phyloP scores from a whole-genome alignment of 2,888 invertebrate species.

The Zootermopsis nevadensis region DNA sequence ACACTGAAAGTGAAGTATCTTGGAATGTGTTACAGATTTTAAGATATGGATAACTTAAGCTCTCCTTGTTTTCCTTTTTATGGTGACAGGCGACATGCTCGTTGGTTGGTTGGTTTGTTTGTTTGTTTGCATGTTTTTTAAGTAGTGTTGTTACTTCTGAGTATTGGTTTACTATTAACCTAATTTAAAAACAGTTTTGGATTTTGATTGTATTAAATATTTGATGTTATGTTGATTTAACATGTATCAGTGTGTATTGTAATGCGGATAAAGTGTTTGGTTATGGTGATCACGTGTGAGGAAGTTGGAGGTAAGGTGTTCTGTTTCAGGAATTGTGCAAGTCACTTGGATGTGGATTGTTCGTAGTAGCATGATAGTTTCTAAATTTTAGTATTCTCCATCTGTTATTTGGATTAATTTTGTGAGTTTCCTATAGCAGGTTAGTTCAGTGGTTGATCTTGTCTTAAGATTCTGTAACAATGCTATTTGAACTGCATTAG shows the following conservation, averaged over 20 bases:
- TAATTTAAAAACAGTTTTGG: background rate
- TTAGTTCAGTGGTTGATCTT: too few species aligned
- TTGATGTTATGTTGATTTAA: conserved; percentile 7
- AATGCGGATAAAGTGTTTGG: background rate
- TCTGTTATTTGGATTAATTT: too few species aligned
- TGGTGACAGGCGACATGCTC: conserved; percentile 39
- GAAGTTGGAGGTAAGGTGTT: background rate
- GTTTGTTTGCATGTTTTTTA: conserved; percentile 20
- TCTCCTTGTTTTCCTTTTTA: background rate
- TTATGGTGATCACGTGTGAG: background rate
- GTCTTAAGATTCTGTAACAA: too few species aligned
- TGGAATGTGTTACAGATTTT: background rate
- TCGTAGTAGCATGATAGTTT: too few species aligned
- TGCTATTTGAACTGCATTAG: too few species aligned
- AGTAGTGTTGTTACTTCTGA: conserved; percentile 14
- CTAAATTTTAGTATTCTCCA: too few species aligned
- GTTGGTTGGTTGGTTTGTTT: conserved; percentile 36
- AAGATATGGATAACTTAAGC: background rate
- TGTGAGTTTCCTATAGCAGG: too few species aligned
- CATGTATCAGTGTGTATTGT: background rate
- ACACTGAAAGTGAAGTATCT: background rate
- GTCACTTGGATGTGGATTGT: too few species aligned
- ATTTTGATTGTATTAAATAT: background rate
- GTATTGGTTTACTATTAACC: background rate
- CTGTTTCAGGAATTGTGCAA: too few species aligned